Evolutionary conservation across 2,888 invertebrate genomes (phyloP), one percentile per base, ranked within the genome.

Genomic region (Elaeidobius kamerunicus): DNA sequence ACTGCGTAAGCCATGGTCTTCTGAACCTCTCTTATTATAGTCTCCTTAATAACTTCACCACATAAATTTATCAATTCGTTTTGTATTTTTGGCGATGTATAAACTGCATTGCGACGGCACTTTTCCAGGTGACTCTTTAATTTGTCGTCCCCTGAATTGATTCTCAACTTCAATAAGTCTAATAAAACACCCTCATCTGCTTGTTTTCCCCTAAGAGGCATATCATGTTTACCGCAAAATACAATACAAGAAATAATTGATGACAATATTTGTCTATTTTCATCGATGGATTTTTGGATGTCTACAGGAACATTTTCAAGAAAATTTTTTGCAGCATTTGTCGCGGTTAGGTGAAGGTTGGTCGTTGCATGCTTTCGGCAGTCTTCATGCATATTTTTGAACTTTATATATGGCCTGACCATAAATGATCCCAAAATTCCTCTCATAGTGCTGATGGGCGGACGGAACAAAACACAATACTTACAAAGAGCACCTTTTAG

Each of bases 51-150:
- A 46, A 62, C 52, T 57, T 61, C 55, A 40, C 56, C 54, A 52
- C 55, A 56, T 55, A 61, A 45, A 38, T 48, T 40, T 52, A 62
- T 57, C 64, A 63, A 48, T 52, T 62, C 49, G 54, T 62, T 62
- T 51, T 50, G 42, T 20, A 52, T 52, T 38, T 38, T 47, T 44
- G 51, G 56, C 19, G 48, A 56, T 17, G 52, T 52, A 23, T 56
- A 56, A 38, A 48, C 52, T 43, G 52, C 51, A 39, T 46, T 54
- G 12, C 35, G 30, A 35, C 18, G 40, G 15, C 45, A 50, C 19
- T 43, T 47, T n/a, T 55, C 48, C 38, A 53, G 16, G 32, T 48
- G 47, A 19, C 2, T 35, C 43, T 51, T 38, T 16, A 51, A 35
- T 36, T 51, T 39, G 6, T 14, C 9, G 39, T 39, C 20, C 11